Base-by-base conservation (phyloP, 2,797 vertebrate species). In the Sebastes baramenuke region DNA sequence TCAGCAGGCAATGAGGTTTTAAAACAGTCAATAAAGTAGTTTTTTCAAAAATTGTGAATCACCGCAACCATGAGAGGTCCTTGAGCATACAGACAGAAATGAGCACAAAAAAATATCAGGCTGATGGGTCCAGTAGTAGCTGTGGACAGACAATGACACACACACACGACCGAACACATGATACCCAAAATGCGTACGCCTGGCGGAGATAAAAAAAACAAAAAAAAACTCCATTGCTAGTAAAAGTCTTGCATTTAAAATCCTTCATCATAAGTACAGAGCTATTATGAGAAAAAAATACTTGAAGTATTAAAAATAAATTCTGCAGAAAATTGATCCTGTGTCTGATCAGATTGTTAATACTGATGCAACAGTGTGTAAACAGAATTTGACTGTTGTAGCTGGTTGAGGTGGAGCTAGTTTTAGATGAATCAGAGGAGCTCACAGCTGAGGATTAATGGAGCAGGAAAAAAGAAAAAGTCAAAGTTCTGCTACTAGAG, bases 361-460 rank as follows among this genome's bases (percentile, higher is more conserved):
- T 16, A 16, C 38, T 42, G 38, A 42, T 16, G 14, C 6, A 42
- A 42, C 6, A 42, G 2, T 42, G 30, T 38, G 68, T 38, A 36
- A 36, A 38, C 32, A 34, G 5, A 18, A 8, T 36, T 18, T 24
- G 32, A 18, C 8, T 11, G 4, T 3, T 69, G 52, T 1, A 24
- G 52, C 27, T 34, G 12, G 1, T 29, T 49, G 29, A 54, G 29
- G 0, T 38, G 36, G 36, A 38, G 36, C 3, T 8, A 3, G 11
- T 52, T 67, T 52, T 68, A 8, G 13, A 69, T 69, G 46, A 52
- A 67, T 67, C 29, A 69, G 4, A 22, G 18, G 14, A 20, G 18
- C 18, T 16, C 42, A 38, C 36, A 38, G 36, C 0, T 38, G 36
- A 38, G 0, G 22, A 25, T 24, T 24, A 25, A 22, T 56, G 5